Conservation (phyloP, 2,113 vertebrate species). For the Alethe diademata region DNA sequence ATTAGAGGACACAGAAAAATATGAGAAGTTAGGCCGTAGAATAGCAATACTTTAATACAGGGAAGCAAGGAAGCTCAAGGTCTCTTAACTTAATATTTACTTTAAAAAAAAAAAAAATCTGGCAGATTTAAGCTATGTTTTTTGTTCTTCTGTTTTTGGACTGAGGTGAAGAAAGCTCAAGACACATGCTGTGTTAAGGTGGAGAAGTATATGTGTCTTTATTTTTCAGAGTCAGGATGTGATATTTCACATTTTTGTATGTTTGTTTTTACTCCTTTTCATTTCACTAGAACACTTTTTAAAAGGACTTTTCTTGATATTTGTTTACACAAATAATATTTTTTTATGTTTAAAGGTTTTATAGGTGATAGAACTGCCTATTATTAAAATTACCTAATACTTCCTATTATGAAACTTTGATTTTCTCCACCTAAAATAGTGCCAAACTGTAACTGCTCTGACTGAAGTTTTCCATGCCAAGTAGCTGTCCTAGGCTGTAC, state of each 20-base stretch:
- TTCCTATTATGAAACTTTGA: slow-evolving; percentile 62
- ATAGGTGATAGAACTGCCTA: slow-evolving; percentile 46
- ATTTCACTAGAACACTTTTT: slow-evolving; percentile 6
- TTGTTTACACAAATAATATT: slow-evolving; percentile 54
- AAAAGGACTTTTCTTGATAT: slow-evolving; percentile 5
- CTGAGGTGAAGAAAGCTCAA: slow-evolving; percentile 24
- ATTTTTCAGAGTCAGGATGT: slow-evolving; percentile 35
- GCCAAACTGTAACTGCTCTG: slow-evolving; percentile 49
- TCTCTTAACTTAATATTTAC: neutral
- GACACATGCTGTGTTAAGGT: slow-evolving; percentile 34
- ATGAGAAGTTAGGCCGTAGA: neutral
- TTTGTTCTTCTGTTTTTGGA: slow-evolving; percentile 34
- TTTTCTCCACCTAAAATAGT: slow-evolving; percentile 2
- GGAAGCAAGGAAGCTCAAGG: neutral
- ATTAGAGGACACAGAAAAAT: neutral
- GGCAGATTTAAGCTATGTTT: slow-evolving; percentile 1
- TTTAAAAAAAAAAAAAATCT: neutral
- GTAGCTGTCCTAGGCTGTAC: slow-evolving; percentile 27
- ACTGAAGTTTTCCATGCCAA: slow-evolving; percentile 44
- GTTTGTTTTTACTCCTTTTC: slow-evolving; percentile 40
- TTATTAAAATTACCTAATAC: slow-evolving; percentile 60
- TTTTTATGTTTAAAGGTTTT: slow-evolving; percentile 45
- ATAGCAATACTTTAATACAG: neutral
- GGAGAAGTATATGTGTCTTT: slow-evolving; percentile 18
- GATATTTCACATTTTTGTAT: slow-evolving; percentile 22